Evolutionary conservation across 2,797 vertebrate species (phyloP).

Genomic region (Mormyrus hasselquistii): DNA sequence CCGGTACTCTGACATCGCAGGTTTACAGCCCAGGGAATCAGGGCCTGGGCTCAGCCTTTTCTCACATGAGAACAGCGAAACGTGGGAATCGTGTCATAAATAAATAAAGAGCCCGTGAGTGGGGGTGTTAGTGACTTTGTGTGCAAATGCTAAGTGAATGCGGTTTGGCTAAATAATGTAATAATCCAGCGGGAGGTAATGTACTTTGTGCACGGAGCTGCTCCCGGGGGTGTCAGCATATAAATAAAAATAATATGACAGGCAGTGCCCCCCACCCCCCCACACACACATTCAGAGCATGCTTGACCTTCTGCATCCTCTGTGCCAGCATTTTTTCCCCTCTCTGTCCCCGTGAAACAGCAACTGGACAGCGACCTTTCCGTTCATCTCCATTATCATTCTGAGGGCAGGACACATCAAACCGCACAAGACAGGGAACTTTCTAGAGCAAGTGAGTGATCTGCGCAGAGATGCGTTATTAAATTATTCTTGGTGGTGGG

Average conservation of each 20-base stretch:
- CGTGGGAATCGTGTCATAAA: neutral
- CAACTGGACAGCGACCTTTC: neutral
- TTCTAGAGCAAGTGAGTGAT: neutral
- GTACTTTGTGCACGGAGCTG: neutral
- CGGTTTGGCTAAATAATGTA: neutral
- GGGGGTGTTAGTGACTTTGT: neutral
- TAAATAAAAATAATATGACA: neutral
- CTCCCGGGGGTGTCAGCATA: neutral
- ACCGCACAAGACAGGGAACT: neutral
- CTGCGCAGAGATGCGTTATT: neutral
- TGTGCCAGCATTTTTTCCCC: neutral
- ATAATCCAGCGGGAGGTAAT: neutral
- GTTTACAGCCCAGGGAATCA: neutral
- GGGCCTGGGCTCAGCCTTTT: neutral
- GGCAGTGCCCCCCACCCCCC: neutral
- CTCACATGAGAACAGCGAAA: neutral
- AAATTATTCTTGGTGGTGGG: neutral
- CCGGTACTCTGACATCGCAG: neutral
- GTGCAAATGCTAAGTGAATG: neutral
- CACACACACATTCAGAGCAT: neutral
- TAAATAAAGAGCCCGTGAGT: neutral
- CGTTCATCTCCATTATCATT: neutral
- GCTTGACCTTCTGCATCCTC: neutral
- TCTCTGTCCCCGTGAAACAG: neutral
- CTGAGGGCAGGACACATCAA: neutral